phyloP scores from a whole-genome alignment of 2,797 vertebrate genomes.

The Ctenopoma kingsleyae region DNA sequence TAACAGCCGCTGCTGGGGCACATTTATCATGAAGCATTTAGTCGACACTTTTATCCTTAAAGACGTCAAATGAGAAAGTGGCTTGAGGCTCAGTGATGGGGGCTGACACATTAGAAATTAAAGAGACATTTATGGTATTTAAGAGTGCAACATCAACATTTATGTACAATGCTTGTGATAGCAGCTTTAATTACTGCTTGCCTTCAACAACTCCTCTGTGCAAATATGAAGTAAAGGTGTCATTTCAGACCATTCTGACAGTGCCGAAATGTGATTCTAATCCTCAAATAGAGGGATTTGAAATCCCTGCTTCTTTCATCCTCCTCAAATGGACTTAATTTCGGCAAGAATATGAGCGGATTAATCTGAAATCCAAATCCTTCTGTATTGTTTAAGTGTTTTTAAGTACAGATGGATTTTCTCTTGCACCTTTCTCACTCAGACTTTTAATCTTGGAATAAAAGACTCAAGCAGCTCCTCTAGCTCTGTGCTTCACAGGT shows the following conservation, averaged over 20 bases:
- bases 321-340: constrained; percentile 38
- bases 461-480: constrained; percentile 2
- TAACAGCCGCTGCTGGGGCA: constrained; percentile 4
- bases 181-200: background rate
- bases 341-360: constrained; percentile 42
- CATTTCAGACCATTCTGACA: constrained; percentile 14
- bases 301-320: constrained; percentile 30
- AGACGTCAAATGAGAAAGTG: constrained; percentile 8
- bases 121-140: background rate
- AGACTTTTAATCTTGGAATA: constrained; percentile 33
- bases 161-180: background rate
- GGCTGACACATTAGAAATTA: background rate
- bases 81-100: background rate
- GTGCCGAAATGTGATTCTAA: constrained; percentile 30
- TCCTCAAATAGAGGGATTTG: constrained; percentile 52
- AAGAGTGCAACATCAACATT: background rate
- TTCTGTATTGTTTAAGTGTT: constrained; percentile 26
- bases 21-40: constrained; percentile 17
- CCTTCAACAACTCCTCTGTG: background rate
- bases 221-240: constrained; percentile 4
- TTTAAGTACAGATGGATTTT: constrained; percentile 33
- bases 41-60: constrained; percentile 6
- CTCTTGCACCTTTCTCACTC: background rate
- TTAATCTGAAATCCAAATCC: constrained; percentile 61
- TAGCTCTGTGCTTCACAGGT: constrained; percentile 26